Evolutionary conservation across 2,797 vertebrate genomes (phyloP).

Genomic region (Podarcis siculus): DNA sequence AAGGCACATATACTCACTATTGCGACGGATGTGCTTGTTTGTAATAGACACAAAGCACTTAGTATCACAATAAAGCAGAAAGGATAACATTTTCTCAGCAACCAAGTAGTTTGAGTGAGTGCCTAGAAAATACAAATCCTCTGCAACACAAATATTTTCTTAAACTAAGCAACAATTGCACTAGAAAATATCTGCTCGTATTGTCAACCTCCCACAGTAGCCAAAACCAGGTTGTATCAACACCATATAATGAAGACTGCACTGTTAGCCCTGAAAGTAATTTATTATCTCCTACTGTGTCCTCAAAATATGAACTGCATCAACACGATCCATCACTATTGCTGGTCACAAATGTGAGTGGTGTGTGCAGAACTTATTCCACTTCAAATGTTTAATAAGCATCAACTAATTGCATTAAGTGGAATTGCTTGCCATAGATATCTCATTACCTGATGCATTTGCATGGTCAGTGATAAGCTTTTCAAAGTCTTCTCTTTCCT

Average conservation of each 20-base stretch:
- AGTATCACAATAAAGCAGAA: neutral
- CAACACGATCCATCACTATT: neutral
- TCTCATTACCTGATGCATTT: slow-evolving; percentile 84
- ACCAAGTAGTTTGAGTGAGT: neutral
- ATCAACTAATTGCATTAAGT: neutral
- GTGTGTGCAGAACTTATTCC: neutral
- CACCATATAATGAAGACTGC: neutral
- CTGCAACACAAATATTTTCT: neutral
- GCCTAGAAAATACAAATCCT: neutral
- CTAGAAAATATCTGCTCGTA: neutral
- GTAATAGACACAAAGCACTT: neutral
- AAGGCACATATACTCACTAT: neutral
- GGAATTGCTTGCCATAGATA: slow-evolving; percentile 13
- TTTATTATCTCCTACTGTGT: neutral
- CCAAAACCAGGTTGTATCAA: neutral
- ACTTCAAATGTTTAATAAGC: neutral
- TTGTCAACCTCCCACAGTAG: neutral
- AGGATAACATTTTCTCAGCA: neutral
- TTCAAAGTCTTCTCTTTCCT: slow-evolving; percentile 85
- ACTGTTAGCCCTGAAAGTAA: neutral
- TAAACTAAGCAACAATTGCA: neutral
- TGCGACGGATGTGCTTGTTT: neutral
- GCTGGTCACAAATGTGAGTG: neutral
- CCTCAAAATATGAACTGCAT: neutral
- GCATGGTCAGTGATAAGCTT: slow-evolving; percentile 87